Evolutionary conservation across 2,113 vertebrate species (phyloP).

Genomic region (Harpagus bidentatus): DNA sequence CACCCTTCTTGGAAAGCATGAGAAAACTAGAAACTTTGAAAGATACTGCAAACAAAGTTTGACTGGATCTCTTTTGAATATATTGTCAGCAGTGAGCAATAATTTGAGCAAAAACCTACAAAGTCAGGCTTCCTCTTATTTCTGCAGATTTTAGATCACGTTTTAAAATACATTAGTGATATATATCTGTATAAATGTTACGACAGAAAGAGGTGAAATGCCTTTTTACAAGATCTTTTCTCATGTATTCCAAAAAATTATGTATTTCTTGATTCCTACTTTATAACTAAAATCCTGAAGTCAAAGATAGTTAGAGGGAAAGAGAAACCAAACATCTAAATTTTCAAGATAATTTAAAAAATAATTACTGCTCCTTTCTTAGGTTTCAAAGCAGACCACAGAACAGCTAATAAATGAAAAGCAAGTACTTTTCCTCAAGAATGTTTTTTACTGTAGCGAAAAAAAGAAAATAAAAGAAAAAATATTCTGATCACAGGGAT

Average conservation of each 20-base stretch:
- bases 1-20: neutral
- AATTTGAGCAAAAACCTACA: neutral
- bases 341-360: neutral
- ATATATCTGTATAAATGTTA: neutral
- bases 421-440: constrained; percentile 4
- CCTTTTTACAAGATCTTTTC: neutral
- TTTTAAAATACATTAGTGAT: neutral
- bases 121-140: neutral
- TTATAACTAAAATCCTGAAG: neutral
- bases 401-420: constrained; percentile 46
- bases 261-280: neutral
- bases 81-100: neutral
- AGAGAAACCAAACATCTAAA: neutral
- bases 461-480: neutral
- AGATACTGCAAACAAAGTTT: neutral
- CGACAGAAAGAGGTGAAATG: neutral
- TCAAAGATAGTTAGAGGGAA: neutral
- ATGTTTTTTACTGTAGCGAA: constrained; percentile 72
- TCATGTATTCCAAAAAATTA: neutral
- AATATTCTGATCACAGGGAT: constrained; percentile 64
- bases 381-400: neutral
- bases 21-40: neutral
- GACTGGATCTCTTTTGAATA: neutral
- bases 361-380: neutral
- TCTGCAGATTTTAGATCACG: neutral